A percentile compares a stretch with the other conserved stretches of the same genome.
Evolutionary conservation across 1,140 invertebrate species (phyloP).

Genomic region (Maconellicoccus hirsutus): DNA sequence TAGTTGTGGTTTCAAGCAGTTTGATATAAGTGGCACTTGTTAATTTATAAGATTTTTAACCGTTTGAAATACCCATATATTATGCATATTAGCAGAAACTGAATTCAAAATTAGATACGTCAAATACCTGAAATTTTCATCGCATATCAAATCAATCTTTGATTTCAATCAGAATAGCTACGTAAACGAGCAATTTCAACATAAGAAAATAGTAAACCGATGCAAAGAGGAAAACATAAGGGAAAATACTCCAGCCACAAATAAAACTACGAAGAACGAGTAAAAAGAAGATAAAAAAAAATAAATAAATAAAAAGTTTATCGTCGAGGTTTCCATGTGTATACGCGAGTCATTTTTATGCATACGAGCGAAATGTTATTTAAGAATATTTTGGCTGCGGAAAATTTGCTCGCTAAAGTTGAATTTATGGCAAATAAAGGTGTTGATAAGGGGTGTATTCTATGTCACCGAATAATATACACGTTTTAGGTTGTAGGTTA

Average conservation of each 20-base stretch:
- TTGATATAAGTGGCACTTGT: too few relatives aligned
- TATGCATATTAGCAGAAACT: too few relatives aligned
- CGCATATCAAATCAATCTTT: too few relatives aligned
- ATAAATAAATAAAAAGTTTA: conserved; percentile 10
- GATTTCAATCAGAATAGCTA: too few relatives aligned
- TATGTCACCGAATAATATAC: conserved; percentile 16
- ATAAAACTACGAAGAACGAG: neutral
- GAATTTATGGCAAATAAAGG: conserved; percentile 16
- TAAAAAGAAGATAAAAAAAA: neutral
- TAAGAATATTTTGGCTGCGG: conserved; percentile 14
- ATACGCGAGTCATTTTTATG: neutral
- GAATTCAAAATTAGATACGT: too few relatives aligned
- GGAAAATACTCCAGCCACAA: neutral
- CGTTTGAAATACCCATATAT: too few relatives aligned
- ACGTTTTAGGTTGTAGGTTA: neutral
- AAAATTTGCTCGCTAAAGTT: conserved; percentile 2
- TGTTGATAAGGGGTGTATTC: conserved; percentile 21
- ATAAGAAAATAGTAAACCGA: too few relatives aligned
- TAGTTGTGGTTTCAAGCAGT: too few relatives aligned
- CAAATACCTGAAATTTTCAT: too few relatives aligned
- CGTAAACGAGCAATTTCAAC: too few relatives aligned
- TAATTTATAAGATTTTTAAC: too few relatives aligned
- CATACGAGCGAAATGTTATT: conserved; percentile 3
- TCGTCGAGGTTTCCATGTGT: neutral
- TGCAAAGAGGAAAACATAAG: too few relatives aligned